Evolutionary conservation across 2,113 vertebrate genomes (phyloP), one percentile per base, ranked within the genome.

Genomic region (Reinhardtius hippoglossoides): DNA sequence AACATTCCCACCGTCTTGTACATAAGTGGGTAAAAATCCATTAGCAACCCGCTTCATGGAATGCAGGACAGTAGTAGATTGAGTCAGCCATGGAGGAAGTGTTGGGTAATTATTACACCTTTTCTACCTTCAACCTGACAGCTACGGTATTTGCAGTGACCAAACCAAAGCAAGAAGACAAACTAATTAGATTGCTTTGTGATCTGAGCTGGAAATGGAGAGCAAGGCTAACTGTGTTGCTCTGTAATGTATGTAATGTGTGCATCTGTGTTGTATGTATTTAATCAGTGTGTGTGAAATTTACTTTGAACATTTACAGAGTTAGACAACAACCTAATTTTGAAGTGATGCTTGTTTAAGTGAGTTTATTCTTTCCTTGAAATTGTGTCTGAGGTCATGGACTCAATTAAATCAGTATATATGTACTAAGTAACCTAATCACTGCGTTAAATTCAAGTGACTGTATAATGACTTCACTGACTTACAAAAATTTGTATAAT

Each of bases 21-120:
- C 82, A 83, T 87, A 64, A 88, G 70, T 31, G 9, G 24, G 44
- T 55, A 75, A 81, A 31, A 87, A 74, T 31, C 85, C 89, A 90
- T 91, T 89, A 89, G 81, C 55, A 84, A 81, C 61, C 78, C 16
- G 37, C 82, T 80, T 71, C n/a, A 9, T 59, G n/a, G 31, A 31
- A 56, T 42, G 62, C 63, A 35, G 64, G 44, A 31, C 5, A 18
- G n/a, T 48, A 50, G 24, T 15, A 13, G 35, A 79, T 16, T 35
- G 13, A 55, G 3, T 62, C 63, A 64, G 59, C 44, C 42, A 0
- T 10, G 50, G 27, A 12, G 3, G 66, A 71, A 65, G 65, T 23
- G 18, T 57, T 72, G 13, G 21, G 35, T 65, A 78, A 78, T 85
- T 74, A 75, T 73, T 26, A 76, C 56, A 12, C 69, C 65, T 76